phyloP scores from a whole-genome alignment of 2,113 vertebrate species.

The Deroptyus accipitrinus region DNA sequence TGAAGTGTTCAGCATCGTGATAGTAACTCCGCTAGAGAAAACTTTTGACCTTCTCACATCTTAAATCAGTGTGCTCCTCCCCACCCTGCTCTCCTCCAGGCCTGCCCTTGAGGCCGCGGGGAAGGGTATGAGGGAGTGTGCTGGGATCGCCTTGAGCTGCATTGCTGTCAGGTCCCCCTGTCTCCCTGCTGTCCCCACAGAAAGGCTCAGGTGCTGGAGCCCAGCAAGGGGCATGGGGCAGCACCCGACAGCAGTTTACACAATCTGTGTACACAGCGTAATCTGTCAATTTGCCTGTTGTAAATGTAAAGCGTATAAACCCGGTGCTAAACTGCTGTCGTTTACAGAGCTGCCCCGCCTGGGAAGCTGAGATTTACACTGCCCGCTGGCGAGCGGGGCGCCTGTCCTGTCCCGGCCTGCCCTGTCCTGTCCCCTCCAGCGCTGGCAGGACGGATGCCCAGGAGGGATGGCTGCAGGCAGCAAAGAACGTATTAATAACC shows the following conservation, averaged over 20 bases:
- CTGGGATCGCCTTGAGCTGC: fast-evolving
- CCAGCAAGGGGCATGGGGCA: not conserved
- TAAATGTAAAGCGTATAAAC: not conserved
- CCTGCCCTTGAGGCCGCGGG: not conserved
- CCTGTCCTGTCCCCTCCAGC: not conserved
- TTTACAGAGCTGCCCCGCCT: not conserved
- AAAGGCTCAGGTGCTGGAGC: not conserved
- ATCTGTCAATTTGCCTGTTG: slow-evolving; percentile 24
- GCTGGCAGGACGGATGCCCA: not conserved
- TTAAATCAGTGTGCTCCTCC: slow-evolving; percentile 16
- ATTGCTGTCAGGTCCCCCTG: fast-evolving
- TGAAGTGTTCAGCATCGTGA: slow-evolving; percentile 45
- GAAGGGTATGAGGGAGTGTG: fast-evolving
- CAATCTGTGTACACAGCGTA: slow-evolving; percentile 25
- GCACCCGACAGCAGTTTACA: slow-evolving; percentile 21
- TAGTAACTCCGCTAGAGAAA: slow-evolving; percentile 41
- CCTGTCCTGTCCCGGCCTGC: fast-evolving
- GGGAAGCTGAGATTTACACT: not conserved
- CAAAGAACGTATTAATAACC: not conserved
- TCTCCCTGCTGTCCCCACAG: not conserved
- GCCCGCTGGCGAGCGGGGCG: fast-evolving
- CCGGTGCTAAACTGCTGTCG: not conserved
- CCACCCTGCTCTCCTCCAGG: fast-evolving
- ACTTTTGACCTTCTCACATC: slow-evolving; percentile 69
- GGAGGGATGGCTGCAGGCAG: not conserved